Percentiles rank a stretch among this genome's conserved stretches.
phyloP scores from a whole-genome alignment of 30 jellyfish, hydroid and myxozoan genomes.

The Hydra vulgaris region DNA sequence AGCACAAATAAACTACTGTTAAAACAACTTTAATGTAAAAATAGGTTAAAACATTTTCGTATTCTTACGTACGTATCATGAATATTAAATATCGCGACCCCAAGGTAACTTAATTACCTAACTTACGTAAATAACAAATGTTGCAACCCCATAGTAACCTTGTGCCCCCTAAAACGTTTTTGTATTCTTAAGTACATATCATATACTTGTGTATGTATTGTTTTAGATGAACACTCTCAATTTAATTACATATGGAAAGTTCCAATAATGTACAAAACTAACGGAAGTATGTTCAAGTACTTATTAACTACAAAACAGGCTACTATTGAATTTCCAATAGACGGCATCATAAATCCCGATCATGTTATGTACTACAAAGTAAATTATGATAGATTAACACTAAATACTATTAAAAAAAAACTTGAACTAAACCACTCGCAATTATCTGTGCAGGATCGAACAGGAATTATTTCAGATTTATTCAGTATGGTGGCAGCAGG shows the following conservation, averaged over 20 bases:
- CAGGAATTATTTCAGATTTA: slow-evolving; percentile 60
- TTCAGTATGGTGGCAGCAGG: slow-evolving; percentile 76
- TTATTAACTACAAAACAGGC: slow-evolving; percentile 34
- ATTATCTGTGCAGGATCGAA: slow-evolving; percentile 54
- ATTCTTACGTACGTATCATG: too few relatives aligned
- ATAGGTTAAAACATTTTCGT: too few relatives aligned
- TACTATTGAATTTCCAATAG: slow-evolving; percentile 15
- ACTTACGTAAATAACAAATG: too few relatives aligned
- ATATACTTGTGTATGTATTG: not conserved
- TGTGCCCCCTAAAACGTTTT: too few relatives aligned
- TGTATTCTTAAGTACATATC: too few relatives aligned
- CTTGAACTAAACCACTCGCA: slow-evolving; percentile 36
- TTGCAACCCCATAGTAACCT: too few relatives aligned
- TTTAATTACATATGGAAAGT: slow-evolving; percentile 49
- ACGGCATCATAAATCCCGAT: slow-evolving; percentile 33
- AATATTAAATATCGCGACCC: too few relatives aligned
- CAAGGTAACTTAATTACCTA: too few relatives aligned
- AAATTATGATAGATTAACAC: slow-evolving; percentile 42
- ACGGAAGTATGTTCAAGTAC: not conserved
- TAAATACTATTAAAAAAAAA: slow-evolving; percentile 32
- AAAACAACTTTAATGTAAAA: too few relatives aligned
- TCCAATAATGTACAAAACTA: slow-evolving; percentile 47
- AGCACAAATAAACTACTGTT: too few relatives aligned
- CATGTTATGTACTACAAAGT: slow-evolving; percentile 57
- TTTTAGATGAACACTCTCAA: not conserved